Evolutionary conservation across 1,140 invertebrate species (phyloP).

Genomic region (Vanessa atalanta): DNA sequence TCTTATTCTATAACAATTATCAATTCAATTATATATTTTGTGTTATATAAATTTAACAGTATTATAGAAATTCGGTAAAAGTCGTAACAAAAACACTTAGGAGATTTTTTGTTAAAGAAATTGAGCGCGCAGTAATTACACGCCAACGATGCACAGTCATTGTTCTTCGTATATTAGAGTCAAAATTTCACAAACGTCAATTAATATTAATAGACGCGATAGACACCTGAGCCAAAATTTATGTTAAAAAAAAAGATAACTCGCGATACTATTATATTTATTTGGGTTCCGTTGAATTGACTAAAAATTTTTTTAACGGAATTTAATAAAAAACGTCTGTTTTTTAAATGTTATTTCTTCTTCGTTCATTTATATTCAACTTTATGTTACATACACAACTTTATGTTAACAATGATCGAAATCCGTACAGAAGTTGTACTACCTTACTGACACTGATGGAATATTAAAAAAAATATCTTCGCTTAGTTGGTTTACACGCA

Average conservation of each 20-base stretch:
- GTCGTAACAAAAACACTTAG: slow-evolving; percentile 18
- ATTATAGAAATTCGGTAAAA: slow-evolving; percentile 21
- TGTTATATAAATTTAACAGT: slow-evolving; percentile 9
- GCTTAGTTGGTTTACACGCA: no score
- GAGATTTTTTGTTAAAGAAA: slow-evolving; percentile 51
- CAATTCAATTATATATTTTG: not conserved
- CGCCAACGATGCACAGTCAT: slow-evolving; percentile 66
- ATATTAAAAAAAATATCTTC: no score
- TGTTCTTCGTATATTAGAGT: slow-evolving; percentile 70
- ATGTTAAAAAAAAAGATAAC: slow-evolving; percentile 62
- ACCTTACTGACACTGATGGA: no score
- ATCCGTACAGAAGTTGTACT: no score
- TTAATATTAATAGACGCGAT: slow-evolving; percentile 80
- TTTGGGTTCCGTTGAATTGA: slow-evolving; percentile 50
- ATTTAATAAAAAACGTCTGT: not conserved
- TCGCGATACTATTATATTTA: slow-evolving; percentile 47
- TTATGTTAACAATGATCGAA: no score
- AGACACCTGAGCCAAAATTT: slow-evolving; percentile 71
- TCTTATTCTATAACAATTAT: no score
- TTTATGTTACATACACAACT: no score
- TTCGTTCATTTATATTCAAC: no score
- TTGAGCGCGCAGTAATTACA: slow-evolving; percentile 54
- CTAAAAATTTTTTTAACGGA: slow-evolving; percentile 13
- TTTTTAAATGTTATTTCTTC: no score
- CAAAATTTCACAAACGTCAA: slow-evolving; percentile 73